These are phyloP conservation scores for Nycticebus coucang DNA, from an alignment of 2,113 vertebrate genomes.

Conservation along the genomic window DNA sequence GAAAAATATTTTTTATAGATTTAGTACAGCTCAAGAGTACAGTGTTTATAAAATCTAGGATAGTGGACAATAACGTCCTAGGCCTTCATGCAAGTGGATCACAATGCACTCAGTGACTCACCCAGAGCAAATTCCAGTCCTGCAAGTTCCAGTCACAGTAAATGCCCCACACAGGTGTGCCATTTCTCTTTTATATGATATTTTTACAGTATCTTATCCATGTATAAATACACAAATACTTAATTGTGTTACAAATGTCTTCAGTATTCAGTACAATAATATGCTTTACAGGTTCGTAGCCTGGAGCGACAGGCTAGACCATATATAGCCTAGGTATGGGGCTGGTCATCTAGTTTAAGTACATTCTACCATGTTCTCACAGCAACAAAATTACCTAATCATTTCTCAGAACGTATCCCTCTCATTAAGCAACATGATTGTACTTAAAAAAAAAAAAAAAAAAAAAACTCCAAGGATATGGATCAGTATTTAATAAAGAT, in stretches of 20 bases:
- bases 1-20: background rate
- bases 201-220: background rate
- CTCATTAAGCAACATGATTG: background rate
- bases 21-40: background rate
- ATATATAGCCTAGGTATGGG: background rate
- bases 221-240: background rate
- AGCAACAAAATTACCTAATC: background rate
- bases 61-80: background rate
- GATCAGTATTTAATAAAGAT: conserved; percentile 35
- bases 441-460: background rate
- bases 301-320: background rate
- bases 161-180: background rate
- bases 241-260: background rate
- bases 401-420: background rate
- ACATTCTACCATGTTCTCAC: background rate
- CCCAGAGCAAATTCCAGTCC: background rate
- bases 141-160: background rate
- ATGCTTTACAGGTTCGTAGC: background rate
- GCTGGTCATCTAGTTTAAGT: background rate
- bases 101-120: background rate
- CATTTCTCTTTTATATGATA: background rate
- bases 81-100: background rate
- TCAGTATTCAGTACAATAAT: background rate
- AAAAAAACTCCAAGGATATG: background rate
- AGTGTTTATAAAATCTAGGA: background rate